Percentiles rank a stretch among this genome's conserved stretches.
These are phyloP conservation scores for Peromyscus polionotus DNA, from an alignment of 2,113 vertebrate genomes.

Conservation along the genomic window DNA sequence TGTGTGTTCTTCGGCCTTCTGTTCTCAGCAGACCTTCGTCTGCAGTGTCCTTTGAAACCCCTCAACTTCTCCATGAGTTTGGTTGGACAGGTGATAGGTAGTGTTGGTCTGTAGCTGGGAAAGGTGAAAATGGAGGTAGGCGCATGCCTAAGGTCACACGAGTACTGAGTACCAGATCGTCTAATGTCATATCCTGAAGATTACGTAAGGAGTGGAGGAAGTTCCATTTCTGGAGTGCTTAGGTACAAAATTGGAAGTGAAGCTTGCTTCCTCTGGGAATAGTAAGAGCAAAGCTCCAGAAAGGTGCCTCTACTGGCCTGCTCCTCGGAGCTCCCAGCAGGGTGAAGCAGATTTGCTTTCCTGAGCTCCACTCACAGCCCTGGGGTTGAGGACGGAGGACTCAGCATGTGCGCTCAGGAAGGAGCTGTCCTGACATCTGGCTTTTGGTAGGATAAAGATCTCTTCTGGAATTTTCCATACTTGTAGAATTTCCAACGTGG, in stretches of 20 bases:
- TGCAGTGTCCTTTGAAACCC: neutral
- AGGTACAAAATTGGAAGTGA: constrained; percentile 9
- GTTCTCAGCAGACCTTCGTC: neutral
- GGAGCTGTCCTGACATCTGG: neutral
- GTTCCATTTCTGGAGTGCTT: constrained; percentile 65
- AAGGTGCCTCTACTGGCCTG: constrained; percentile 16
- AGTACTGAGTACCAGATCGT: neutral
- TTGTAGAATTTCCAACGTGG: constrained; percentile 23
- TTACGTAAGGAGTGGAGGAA: constrained; percentile 43
- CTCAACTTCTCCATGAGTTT: neutral
- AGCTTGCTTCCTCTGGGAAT: constrained; percentile 46
- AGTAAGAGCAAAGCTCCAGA: constrained; percentile 62
- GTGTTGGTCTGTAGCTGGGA: neutral
- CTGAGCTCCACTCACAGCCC: constrained; percentile 2
- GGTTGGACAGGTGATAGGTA: neutral
- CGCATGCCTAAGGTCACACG: neutral
- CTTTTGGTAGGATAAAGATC: neutral
- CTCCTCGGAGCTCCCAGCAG: constrained; percentile 7
- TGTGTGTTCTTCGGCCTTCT: neutral
- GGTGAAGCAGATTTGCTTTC: neutral
- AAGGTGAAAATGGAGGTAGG: neutral
- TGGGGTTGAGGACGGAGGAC: neutral
- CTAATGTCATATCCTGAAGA: neutral
- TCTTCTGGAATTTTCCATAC: neutral
- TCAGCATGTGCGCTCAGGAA: constrained; percentile 38